These are phyloP conservation scores for Diabrotica virgifera DNA, from an alignment of 1,140 invertebrate species.

Conservation along the genomic window DNA sequence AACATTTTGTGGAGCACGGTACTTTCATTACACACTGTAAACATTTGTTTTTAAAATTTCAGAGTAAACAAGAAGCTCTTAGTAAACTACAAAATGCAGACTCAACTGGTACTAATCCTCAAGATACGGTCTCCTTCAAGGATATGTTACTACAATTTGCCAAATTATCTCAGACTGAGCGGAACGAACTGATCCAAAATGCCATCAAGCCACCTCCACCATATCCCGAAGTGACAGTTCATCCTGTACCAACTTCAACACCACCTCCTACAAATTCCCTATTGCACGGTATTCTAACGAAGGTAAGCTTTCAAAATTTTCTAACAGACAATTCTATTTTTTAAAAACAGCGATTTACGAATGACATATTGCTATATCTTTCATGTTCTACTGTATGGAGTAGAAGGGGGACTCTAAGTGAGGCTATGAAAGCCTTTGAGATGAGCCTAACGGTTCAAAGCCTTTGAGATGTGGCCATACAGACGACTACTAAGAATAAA, in stretches of 20 bases:
- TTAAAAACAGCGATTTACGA: too few relatives aligned
- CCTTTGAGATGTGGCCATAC: too few relatives aligned
- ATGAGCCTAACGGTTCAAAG: too few relatives aligned
- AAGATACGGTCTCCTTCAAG: slow-evolving; percentile 60
- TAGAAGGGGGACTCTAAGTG: too few relatives aligned
- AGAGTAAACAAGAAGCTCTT: slow-evolving; percentile 40
- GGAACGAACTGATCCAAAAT: slow-evolving; percentile 48
- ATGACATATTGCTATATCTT: too few relatives aligned
- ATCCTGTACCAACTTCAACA: slow-evolving; percentile 58
- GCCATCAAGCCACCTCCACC: slow-evolving; percentile 57
- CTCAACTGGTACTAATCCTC: slow-evolving; percentile 47
- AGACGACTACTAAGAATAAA: too few relatives aligned
- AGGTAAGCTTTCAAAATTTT: slow-evolving; percentile 46
- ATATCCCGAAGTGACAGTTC: slow-evolving; percentile 73
- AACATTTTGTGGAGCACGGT: too few relatives aligned
- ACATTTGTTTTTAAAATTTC: slow-evolving; percentile 9
- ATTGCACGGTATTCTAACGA: slow-evolving; percentile 72
- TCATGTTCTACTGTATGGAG: too few relatives aligned
- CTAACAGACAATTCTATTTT: too few relatives aligned
- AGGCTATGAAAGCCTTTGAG: too few relatives aligned
- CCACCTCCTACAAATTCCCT: slow-evolving; percentile 59
- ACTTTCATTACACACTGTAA: too few relatives aligned
- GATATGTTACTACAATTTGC: slow-evolving; percentile 76
- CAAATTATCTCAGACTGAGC: slow-evolving; percentile 56
- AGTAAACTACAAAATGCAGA: slow-evolving; percentile 54